phyloP scores from a whole-genome alignment of 1,140 invertebrate genomes.

The Orchesella cincta region DNA sequence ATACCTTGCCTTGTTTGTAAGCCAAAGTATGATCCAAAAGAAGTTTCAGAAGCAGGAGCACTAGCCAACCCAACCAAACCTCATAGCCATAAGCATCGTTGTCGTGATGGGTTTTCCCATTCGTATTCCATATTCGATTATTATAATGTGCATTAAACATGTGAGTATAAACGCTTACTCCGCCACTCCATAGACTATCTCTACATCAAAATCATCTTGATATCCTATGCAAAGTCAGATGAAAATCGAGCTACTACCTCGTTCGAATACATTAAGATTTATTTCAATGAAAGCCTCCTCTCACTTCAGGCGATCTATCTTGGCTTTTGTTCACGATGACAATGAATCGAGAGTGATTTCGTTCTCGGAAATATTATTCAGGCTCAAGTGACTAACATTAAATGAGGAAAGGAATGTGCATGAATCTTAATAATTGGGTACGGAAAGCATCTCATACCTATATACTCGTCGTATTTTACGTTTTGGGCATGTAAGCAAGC shows the following conservation, averaged over 20 bases:
- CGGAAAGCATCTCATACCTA: not conserved
- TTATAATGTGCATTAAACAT: conserved; percentile 8
- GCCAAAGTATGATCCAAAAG: not conserved
- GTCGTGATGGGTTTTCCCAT: conserved; percentile 1
- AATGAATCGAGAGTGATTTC: not conserved
- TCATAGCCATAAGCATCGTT: not conserved
- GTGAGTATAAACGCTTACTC: not conserved
- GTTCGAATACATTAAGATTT: not conserved
- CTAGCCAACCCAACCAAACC: not conserved
- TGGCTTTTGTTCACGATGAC: not conserved
- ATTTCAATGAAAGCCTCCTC: not conserved
- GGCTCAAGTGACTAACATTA: not conserved
- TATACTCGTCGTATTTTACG: not conserved
- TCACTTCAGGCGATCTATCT: not conserved
- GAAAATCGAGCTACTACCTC: not conserved
- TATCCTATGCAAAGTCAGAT: not conserved
- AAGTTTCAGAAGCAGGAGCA: not conserved
- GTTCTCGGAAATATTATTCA: not conserved
- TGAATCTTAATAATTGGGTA: not conserved
- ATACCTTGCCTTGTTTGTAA: not conserved
- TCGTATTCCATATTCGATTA: conserved; percentile 10
- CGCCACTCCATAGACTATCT: not conserved
- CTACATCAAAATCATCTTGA: not conserved
- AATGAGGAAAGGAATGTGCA: not conserved
- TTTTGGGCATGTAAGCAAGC: not conserved